Percentiles rank a stretch among this genome's conserved stretches.
These are phyloP conservation scores for Cyprinodon brontotheroides DNA, from an alignment of 2,113 vertebrate species.

Conservation along the genomic window DNA sequence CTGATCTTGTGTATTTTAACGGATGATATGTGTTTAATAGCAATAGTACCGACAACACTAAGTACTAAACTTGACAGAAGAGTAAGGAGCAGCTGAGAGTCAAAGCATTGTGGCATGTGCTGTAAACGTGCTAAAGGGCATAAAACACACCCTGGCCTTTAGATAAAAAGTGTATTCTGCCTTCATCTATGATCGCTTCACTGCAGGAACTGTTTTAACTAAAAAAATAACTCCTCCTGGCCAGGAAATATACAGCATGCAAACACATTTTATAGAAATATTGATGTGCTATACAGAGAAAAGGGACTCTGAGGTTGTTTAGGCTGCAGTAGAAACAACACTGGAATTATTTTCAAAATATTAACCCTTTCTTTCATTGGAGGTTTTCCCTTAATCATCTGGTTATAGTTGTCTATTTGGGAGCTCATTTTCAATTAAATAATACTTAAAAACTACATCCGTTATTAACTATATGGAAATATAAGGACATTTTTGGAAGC, in stretches of 20 bases:
- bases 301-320: conserved; percentile 43
- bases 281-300: conserved; percentile 24
- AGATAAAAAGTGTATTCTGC: conserved; percentile 7
- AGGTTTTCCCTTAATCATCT: conserved; percentile 64
- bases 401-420: conserved; percentile 63
- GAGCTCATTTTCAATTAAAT: conserved; percentile 37
- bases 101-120: conserved; percentile 9
- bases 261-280: conserved; percentile 32
- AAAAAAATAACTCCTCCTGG: conserved; percentile 14
- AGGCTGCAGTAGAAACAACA: conserved; percentile 46
- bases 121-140: conserved; percentile 42
- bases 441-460: conserved; percentile 54
- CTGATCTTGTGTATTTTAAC: neutral
- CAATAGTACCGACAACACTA: conserved; percentile 49
- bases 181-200: conserved; percentile 30
- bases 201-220: conserved; percentile 2
- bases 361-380: conserved; percentile 50
- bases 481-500: too few species aligned
- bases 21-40: conserved; percentile 36
- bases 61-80: conserved; percentile 24
- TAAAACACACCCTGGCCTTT: conserved; percentile 24
- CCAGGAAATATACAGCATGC: conserved; percentile 31
- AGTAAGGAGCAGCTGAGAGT: conserved; percentile 17
- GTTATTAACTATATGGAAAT: conserved; percentile 64
- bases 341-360: conserved; percentile 56